Conservation (phyloP, 2,113 vertebrate genomes). For the Boulengeromyrus knoepffleri region DNA sequence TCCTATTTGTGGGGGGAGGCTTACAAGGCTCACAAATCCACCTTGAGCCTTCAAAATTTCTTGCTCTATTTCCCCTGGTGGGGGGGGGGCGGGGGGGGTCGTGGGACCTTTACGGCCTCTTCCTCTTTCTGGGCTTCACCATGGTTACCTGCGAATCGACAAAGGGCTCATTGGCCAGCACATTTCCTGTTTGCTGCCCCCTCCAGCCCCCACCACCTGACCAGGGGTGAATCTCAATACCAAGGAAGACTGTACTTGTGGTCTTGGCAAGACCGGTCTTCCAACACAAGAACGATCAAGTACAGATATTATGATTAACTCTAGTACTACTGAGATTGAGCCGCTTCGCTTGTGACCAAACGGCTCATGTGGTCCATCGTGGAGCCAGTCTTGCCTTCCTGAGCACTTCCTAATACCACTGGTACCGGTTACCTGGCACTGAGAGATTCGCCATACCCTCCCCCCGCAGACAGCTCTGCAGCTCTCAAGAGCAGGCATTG, state of each 20-base stretch:
- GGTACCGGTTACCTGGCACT: neutral
- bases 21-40: neutral
- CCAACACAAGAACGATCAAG: neutral
- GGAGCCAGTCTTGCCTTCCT: neutral
- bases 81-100: neutral
- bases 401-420: neutral
- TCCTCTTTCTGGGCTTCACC: neutral
- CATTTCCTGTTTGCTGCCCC: neutral
- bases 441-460: neutral
- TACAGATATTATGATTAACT: neutral
- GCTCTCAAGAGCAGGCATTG: neutral
- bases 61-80: neutral
- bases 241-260: neutral
- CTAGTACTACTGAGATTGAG: neutral
- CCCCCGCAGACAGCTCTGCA: neutral
- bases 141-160: slow-evolving; percentile 5
- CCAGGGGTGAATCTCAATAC: neutral
- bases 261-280: neutral
- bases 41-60: slow-evolving; percentile 4
- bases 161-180: too few species aligned
- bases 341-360: neutral
- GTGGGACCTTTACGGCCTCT: neutral
- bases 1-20: neutral
- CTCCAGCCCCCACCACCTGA: neutral
- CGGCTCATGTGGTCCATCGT: neutral